Evolutionary conservation across 2,113 vertebrate species (phyloP), one percentile per base, ranked within the genome.

Genomic region (Phaethon lepturus): DNA sequence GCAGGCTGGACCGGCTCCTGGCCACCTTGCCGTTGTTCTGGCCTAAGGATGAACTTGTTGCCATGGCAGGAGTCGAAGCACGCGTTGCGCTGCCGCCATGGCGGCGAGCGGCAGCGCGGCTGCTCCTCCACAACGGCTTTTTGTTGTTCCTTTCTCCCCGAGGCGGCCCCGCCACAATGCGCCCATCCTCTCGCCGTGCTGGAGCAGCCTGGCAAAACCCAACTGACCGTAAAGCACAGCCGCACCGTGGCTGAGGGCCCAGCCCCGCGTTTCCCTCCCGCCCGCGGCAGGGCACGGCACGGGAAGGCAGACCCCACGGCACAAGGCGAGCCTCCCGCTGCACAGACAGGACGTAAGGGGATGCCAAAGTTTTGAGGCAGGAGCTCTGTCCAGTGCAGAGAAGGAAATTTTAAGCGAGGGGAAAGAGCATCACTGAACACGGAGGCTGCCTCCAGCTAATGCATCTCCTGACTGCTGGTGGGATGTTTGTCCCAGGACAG

Each of bases 21-120:
- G 75, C 35, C 0, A 1, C 81, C 72, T 45, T 45, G 50, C 47
- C 4, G 0, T 7, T 16, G 42, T 28, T 16, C 86, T 93, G 96
- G 95, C 95, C 94, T 31, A 28, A 23, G 69, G 95, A 96, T 97
- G 96, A 96, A 97, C 96, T 94, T 96, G 97, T 96, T 97, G 96
- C 96, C 92, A 97, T 95, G 95, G 96, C 80, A 96, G 94, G 95
- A 89, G 75, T 15, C 7, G 9, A 89, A 63, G 94, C 81, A 96
- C 7, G 79, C 9, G 0, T 6, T 10, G 35, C 2, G 0, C 63
- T 50, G 86, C 80, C 13, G 29, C 69, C 69, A 78, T 1, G 17
- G 84, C 8, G 0, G 76, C 3, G 2, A 86, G 75, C 38, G 0
- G 69, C 95, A 67, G 91, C 86, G 52, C 10, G 93, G 35, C 92